phyloP scores from a whole-genome alignment of 2,113 vertebrate genomes.

The Hippocampus comes region DNA sequence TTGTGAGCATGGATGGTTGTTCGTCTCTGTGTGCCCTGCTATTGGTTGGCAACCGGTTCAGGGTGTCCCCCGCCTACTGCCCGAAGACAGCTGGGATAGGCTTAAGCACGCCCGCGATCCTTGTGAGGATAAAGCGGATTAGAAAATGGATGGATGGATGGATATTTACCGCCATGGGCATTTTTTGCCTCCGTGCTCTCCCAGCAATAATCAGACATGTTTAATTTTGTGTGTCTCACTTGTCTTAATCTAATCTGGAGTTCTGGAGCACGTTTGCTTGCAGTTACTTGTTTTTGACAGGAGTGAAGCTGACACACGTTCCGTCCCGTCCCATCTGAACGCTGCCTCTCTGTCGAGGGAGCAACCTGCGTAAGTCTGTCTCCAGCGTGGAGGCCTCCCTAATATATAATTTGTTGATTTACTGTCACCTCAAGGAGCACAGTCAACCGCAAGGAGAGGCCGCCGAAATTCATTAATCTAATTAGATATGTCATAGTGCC shows the following conservation, averaged over 20 bases:
- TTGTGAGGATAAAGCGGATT: too few species aligned
- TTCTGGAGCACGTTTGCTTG: slow-evolving; percentile 25
- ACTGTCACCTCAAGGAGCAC: slow-evolving; percentile 90
- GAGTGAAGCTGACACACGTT: slow-evolving; percentile 79
- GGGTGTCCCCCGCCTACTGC: too few species aligned
- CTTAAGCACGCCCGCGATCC: too few species aligned
- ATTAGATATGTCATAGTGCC: slow-evolving; percentile 99
- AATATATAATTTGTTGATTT: slow-evolving; percentile 96
- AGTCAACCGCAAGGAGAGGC: slow-evolving; percentile 87
- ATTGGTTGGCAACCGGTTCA: too few species aligned
- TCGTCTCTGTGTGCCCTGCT: too few species aligned
- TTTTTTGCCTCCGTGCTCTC: slow-evolving; percentile 29
- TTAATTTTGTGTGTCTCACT: slow-evolving; percentile 54
- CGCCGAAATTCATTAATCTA: slow-evolving; percentile 99
- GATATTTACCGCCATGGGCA: slow-evolving; percentile 43
- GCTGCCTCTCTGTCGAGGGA: slow-evolving; percentile 69
- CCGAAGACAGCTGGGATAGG: too few species aligned
- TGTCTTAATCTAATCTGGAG: slow-evolving; percentile 50
- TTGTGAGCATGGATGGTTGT: too few species aligned
- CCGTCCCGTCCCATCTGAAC: slow-evolving; percentile 77
- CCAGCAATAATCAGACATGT: slow-evolving; percentile 49
- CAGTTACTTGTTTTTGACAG: slow-evolving; percentile 44
- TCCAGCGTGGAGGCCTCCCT: slow-evolving; percentile 80
- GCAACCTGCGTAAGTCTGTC: slow-evolving; percentile 76
- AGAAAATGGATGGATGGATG: too few species aligned